Percentiles rank a stretch among this genome's conserved stretches.
phyloP scores from a whole-genome alignment of 2,888 invertebrate species.

The Limnephilus lunatus region DNA sequence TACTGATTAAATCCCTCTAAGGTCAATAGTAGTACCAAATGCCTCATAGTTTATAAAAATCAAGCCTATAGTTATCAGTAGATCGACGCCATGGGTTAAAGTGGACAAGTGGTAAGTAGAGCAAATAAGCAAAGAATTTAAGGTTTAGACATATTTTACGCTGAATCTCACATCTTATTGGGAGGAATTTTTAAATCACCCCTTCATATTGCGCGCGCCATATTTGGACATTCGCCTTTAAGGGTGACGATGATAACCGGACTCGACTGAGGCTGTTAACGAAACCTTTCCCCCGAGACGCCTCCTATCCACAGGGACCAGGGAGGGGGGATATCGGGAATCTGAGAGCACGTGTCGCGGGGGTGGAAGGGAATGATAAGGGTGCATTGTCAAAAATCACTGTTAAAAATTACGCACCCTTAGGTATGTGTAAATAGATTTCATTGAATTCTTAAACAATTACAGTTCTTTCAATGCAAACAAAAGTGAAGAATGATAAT shows the following conservation, averaged over 20 bases:
- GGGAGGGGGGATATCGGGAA: background rate
- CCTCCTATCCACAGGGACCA: background rate
- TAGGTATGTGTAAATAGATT: background rate
- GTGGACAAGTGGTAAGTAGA: too few relatives aligned
- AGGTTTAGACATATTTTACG: too few relatives aligned
- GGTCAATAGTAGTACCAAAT: too few relatives aligned
- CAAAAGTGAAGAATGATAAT: too few relatives aligned
- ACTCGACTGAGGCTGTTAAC: slow-evolving; percentile 8
- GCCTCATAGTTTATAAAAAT: too few relatives aligned
- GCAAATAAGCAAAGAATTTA: too few relatives aligned
- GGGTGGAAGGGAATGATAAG: background rate
- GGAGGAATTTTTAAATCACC: background rate
- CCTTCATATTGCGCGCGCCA: background rate
- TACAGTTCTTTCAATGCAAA: too few relatives aligned
- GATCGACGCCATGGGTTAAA: too few relatives aligned
- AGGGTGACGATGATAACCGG: background rate
- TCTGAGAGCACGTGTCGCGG: background rate
- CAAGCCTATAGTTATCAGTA: too few relatives aligned
- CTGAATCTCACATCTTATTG: too few relatives aligned
- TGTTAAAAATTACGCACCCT: background rate
- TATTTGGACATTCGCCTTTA: background rate
- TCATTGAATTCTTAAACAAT: background rate
- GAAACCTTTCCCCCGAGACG: background rate
- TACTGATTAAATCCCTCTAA: too few relatives aligned
- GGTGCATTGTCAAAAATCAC: background rate